Base-by-base conservation (phyloP, 2,888 invertebrate genomes). In the Apamea anceps region DNA sequence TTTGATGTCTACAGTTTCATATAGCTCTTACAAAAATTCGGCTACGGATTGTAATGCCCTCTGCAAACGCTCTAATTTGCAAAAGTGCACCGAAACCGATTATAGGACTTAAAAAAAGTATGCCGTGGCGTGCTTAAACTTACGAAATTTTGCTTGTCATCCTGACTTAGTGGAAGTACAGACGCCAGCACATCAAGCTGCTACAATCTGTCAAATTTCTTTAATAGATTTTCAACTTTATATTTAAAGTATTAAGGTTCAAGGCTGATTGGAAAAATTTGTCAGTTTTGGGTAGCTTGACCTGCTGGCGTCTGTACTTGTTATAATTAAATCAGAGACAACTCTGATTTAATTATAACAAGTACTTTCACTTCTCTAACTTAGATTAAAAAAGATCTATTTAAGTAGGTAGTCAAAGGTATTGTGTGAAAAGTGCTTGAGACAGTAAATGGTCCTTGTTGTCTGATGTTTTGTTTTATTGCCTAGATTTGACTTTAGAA, bases 401-500 rank as follows among this genome's bases (percentile, higher is more conserved):
- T 48, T 48, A 25, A 42, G 65, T 54, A n/a, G 15, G n/a, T 28
- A 65, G 12, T 37, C 63, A 72, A 71, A 71, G 63, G 28, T 80
- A 32, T 80, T 57, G 28, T 65, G 8, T 48, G 54, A 48, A 57
- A 57, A 72, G 32, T 48, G 15, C 48, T 72, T 28, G 28, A 65
- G 65, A 81, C 18, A 57, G 10, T 80, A 45, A 80, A 71, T 65
- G 48, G n/a, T 57, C 37, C 32, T 57, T 18, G 45, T 28, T 72
- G 6, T 54, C 32, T 28, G 25, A 65, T 65, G 42, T 65, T 65
- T 79, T n/a, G 25, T 80, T 79, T 57, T 79, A 37, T 71, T 79
- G 37, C 21, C 54, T 3, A 15, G 21, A 63, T 71, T 28, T 71
- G 63, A 57, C 28, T 63, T 60, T n/a, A 2, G 18, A 21, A 32